These are phyloP conservation scores for Sphyrna mokarran DNA, from an alignment of 2,113 vertebrate species.

Conservation along the genomic window DNA sequence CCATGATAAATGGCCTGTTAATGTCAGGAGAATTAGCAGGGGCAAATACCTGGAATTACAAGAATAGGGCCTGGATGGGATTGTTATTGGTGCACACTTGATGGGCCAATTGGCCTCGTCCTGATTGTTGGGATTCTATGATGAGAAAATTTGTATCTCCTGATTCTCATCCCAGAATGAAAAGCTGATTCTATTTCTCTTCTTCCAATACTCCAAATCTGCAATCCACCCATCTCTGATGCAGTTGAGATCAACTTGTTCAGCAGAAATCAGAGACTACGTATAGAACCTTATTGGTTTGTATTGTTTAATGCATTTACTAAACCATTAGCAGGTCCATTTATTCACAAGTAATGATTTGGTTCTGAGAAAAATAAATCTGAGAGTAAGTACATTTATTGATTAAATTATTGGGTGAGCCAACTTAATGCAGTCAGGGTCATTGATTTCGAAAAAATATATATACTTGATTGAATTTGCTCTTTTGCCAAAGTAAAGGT, in stretches of 20 bases:
- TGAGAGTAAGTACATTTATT: background rate
- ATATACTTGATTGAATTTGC: background rate
- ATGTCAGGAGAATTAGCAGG: no score
- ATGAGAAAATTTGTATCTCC: no score
- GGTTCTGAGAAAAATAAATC: background rate
- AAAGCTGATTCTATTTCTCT: background rate
- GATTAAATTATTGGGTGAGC: background rate
- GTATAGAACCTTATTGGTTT: background rate
- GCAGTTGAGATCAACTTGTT: background rate
- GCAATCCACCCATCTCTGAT: background rate
- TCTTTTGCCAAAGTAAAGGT: background rate
- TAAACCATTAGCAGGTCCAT: background rate
- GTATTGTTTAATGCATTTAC: background rate
- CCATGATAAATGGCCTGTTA: no score
- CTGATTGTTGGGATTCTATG: no score
- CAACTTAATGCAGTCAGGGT: constrained; percentile 4
- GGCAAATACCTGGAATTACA: no score
- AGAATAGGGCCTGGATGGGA: no score
- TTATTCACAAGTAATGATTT: constrained; percentile 13
- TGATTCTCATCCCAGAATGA: no score
- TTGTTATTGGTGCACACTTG: no score
- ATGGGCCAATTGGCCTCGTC: no score
- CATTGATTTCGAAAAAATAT: background rate
- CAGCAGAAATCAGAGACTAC: background rate
- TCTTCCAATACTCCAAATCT: background rate